A percentile compares a stretch with the other conserved stretches of the same genome.
These are phyloP conservation scores for Dynastes grantii DNA, from an alignment of 2,888 invertebrate genomes.

Conservation along the genomic window DNA sequence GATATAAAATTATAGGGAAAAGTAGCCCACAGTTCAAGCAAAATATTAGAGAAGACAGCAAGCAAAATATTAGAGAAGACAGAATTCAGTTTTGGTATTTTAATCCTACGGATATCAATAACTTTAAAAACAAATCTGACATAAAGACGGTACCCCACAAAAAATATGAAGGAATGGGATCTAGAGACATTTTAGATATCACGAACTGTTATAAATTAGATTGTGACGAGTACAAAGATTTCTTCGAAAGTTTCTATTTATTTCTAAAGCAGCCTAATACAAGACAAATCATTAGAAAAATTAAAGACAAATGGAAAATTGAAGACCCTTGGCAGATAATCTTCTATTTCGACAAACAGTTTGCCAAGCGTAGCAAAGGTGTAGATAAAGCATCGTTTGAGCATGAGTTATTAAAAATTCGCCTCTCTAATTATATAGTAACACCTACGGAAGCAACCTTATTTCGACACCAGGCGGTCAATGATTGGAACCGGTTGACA, in stretches of 20 bases:
- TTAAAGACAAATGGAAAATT: too few species aligned
- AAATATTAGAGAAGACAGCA: neutral
- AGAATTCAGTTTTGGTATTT: neutral
- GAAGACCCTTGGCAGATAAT: neutral
- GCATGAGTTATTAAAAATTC: neutral
- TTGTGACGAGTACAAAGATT: neutral
- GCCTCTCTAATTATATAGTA: neutral
- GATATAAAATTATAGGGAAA: neutral
- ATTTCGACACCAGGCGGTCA: neutral
- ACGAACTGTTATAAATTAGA: neutral
- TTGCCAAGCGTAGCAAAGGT: neutral
- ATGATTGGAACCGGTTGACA: neutral
- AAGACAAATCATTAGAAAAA: neutral
- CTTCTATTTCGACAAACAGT: neutral
- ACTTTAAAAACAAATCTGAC: too few species aligned
- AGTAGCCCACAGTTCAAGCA: neutral
- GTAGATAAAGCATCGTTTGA: neutral
- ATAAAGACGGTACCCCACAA: too few species aligned
- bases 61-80: neutral
- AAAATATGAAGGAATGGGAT: too few species aligned
- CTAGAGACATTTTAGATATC: neutral
- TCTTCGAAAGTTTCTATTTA: neutral
- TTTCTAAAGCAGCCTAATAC: neutral
- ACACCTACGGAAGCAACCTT: neutral
- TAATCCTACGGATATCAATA: too few species aligned